phyloP scores from a whole-genome alignment of 2,797 vertebrate species.

The Chaunax sp. region DNA sequence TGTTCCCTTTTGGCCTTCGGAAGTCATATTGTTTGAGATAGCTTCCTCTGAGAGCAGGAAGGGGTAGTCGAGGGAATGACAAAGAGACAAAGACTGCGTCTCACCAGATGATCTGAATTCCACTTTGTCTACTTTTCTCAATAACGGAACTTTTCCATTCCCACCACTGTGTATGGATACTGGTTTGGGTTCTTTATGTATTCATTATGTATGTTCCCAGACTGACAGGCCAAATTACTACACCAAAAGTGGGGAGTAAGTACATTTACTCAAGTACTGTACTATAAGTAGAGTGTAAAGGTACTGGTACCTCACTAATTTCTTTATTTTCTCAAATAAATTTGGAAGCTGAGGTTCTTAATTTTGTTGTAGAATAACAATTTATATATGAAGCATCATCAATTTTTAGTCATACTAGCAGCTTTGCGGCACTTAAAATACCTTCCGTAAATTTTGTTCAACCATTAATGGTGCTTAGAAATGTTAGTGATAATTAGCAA shows the following conservation, averaged over 20 bases:
- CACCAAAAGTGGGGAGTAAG: too few relatives aligned
- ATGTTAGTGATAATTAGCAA: too few relatives aligned
- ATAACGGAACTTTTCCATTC: constrained; percentile 37
- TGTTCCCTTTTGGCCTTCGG: constrained; percentile 65
- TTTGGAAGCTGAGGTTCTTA: not conserved
- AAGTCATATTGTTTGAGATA: constrained; percentile 86
- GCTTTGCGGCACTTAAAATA: too few relatives aligned
- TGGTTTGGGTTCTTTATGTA: not conserved
- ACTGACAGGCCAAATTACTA: not conserved
- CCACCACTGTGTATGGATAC: constrained; percentile 35
- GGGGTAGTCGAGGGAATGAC: constrained; percentile 55
- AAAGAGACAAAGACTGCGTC: constrained; percentile 36
- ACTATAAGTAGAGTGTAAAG: not conserved
- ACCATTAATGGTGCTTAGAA: too few relatives aligned
- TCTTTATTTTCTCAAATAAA: not conserved
- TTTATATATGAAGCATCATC: not conserved
- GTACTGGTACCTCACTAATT: not conserved
- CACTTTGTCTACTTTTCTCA: constrained; percentile 22
- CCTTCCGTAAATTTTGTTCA: too few relatives aligned
- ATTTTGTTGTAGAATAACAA: not conserved
- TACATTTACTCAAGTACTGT: not conserved
- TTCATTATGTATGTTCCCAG: not conserved
- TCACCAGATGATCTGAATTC: constrained; percentile 37
- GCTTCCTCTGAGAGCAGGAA: constrained; percentile 81
- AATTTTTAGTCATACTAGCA: too few relatives aligned